A percentile compares a stretch with the other conserved stretches of the same genome.
Evolutionary conservation across 2,797 vertebrate species (phyloP).

Genomic region (Enteromius treurensis): DNA sequence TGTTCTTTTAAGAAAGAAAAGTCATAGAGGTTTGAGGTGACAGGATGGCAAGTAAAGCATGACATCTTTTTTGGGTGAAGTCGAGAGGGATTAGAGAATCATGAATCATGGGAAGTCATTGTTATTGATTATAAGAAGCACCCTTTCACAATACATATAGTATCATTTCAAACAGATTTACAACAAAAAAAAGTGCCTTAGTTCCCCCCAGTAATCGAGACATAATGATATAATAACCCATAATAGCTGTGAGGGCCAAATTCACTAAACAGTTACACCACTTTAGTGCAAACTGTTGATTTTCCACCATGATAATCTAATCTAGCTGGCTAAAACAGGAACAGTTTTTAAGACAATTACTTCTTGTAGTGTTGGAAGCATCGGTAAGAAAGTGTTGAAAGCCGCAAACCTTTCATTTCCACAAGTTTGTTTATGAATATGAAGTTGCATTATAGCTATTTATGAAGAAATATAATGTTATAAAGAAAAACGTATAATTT

Average conservation of each 20-base stretch:
- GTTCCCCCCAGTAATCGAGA: not conserved
- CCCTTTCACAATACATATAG: not conserved
- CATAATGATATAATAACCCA: conserved; percentile 12
- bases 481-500: not conserved
- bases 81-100: not conserved
- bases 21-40: not conserved
- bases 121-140: not conserved
- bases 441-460: not conserved
- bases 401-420: not conserved
- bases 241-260: not conserved
- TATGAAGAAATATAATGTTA: no score
- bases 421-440: not conserved
- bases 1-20: not conserved
- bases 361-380: not conserved
- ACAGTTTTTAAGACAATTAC: not conserved
- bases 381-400: not conserved
- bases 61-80: not conserved
- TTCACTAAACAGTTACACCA: not conserved
- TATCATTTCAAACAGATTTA: not conserved
- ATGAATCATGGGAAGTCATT: not conserved
- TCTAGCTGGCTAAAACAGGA: not conserved
- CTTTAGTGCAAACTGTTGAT: conserved; percentile 1
- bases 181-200: not conserved
- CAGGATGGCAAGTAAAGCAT: not conserved
- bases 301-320: not conserved